Percentiles rank a stretch among this genome's conserved stretches.
Evolutionary conservation across 2,888 invertebrate genomes (phyloP).

Genomic region (Spodoptera littoralis): DNA sequence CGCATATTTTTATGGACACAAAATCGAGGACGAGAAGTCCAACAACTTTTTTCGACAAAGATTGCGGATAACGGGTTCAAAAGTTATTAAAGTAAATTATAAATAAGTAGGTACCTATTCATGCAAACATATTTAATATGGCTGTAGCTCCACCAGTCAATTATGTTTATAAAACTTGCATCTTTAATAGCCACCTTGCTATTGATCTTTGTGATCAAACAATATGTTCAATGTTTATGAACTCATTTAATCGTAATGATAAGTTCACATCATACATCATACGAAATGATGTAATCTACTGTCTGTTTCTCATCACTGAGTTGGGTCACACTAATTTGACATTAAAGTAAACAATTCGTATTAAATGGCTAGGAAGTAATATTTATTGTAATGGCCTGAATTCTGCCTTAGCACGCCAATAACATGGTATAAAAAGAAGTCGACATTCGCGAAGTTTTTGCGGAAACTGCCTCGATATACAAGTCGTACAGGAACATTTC

Average conservation of each 20-base stretch:
- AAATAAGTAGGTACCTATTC: not conserved
- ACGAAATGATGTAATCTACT: constrained; percentile 51
- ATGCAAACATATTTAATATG: not conserved
- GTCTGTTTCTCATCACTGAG: constrained; percentile 29
- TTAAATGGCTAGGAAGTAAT: constrained; percentile 19
- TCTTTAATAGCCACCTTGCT: constrained; percentile 11
- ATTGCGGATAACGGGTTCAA: constrained; percentile 18
- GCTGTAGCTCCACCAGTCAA: not conserved
- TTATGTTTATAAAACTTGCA: constrained; percentile 15
- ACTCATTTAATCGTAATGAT: constrained; percentile 29
- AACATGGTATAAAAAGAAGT: constrained; percentile 54
- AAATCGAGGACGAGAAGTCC: constrained; percentile 15
- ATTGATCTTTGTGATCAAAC: constrained; percentile 34
- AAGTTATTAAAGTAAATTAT: constrained; percentile 1
- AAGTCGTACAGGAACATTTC: constrained; percentile 47
- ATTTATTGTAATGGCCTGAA: constrained; percentile 5
- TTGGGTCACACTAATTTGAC: constrained; percentile 23
- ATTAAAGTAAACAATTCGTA: constrained; percentile 3
- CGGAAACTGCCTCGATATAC: constrained; percentile 52
- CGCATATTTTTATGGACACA: constrained; percentile 18
- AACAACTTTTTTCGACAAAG: constrained; percentile 29
- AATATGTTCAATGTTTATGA: constrained; percentile 36
- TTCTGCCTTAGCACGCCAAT: constrained; percentile 16
- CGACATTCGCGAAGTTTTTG: constrained; percentile 54
- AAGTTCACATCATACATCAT: constrained; percentile 19